Conservation (phyloP, 2,888 invertebrate genomes). For the Nomada hirtipes region DNA sequence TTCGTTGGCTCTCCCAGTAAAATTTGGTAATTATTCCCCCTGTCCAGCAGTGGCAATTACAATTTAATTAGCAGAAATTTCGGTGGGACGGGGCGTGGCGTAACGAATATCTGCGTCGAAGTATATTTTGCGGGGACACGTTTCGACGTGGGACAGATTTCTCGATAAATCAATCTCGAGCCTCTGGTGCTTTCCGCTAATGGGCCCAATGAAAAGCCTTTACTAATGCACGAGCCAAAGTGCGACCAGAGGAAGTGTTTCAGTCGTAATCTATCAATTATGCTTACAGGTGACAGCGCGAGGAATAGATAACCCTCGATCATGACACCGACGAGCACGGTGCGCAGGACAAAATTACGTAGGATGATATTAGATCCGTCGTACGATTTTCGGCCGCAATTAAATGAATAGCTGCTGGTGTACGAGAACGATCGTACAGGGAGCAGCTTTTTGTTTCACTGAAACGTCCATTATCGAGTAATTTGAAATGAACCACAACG, state of each 20-base stretch:
- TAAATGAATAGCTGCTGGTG: neutral
- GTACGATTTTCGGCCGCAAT: neutral
- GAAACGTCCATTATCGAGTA: neutral
- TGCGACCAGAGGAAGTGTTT: neutral
- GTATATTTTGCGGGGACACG: neutral
- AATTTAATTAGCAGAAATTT: constrained; percentile 16
- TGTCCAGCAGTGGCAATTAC: constrained; percentile 20
- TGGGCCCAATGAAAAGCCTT: neutral
- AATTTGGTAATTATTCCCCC: constrained; percentile 14
- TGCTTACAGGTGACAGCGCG: neutral
- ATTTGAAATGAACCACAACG: no score
- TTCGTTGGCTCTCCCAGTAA: neutral
- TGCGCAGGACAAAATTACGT: neutral
- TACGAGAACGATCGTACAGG: neutral
- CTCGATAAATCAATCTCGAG: neutral
- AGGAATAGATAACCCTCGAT: constrained; percentile 36
- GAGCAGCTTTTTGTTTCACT: neutral
- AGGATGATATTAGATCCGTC: neutral
- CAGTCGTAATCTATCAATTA: constrained; percentile 28
- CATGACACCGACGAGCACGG: neutral
- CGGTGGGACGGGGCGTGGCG: neutral
- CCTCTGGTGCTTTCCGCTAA: neutral
- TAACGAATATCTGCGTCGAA: constrained; percentile 3
- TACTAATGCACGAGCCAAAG: neutral
- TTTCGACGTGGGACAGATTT: neutral